A percentile compares a stretch with the other conserved stretches of the same genome.
phyloP scores from a whole-genome alignment of 1,140 invertebrate genomes.

The Pseudomyrmex pallidus region DNA sequence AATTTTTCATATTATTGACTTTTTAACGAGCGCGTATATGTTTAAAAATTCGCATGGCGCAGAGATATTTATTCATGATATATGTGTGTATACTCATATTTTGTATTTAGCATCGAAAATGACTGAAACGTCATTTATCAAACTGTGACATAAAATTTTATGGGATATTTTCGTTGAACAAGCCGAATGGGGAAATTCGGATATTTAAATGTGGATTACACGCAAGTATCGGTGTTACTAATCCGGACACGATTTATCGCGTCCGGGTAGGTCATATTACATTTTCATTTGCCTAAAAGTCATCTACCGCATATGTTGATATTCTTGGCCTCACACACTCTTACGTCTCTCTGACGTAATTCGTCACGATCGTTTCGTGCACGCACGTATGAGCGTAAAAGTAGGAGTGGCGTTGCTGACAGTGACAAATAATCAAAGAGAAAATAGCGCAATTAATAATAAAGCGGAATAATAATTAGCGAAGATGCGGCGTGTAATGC shows the following conservation, averaged over 20 bases:
- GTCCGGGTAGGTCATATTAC: not conserved
- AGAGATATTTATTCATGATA: not conserved
- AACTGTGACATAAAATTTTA: not conserved
- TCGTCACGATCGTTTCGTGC: not conserved
- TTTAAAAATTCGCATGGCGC: not conserved
- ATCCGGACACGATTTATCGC: not conserved
- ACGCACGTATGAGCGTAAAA: slow-evolving; percentile 2
- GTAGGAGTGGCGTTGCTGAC: slow-evolving; percentile 28
- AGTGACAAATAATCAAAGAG: slow-evolving; percentile 42
- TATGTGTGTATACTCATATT: not conserved
- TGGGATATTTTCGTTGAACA: not conserved
- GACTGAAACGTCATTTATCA: not conserved
- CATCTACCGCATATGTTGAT: slow-evolving; percentile 1
- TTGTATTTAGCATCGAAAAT: not conserved
- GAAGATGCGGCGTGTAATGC: not conserved
- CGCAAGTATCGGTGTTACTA: not conserved
- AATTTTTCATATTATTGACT: not conserved
- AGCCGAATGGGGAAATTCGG: not conserved
- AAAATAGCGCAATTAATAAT: slow-evolving; percentile 38
- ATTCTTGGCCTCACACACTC: not conserved
- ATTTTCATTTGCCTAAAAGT: slow-evolving; percentile 22
- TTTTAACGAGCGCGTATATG: not conserved
- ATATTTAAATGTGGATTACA: not conserved
- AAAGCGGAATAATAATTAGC: slow-evolving; percentile 9
- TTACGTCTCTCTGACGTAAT: slow-evolving; percentile 14